A percentile compares a stretch with the other conserved stretches of the same genome.
Conservation (phyloP, 2,888 invertebrate genomes). For the Pachliopta kotzebuea region DNA sequence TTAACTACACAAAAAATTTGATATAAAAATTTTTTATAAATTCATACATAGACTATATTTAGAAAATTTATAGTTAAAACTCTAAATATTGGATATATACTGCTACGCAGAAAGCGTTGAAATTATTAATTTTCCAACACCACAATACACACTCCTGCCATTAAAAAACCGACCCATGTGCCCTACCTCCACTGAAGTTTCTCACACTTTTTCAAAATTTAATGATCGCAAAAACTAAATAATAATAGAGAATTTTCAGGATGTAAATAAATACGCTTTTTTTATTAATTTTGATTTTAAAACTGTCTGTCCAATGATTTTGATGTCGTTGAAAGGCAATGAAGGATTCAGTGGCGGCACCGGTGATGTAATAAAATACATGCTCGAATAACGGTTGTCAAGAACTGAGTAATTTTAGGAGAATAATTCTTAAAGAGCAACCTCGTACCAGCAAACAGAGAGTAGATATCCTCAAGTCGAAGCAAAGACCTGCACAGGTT, state of each 20-base stretch:
- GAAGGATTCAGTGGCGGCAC: neutral
- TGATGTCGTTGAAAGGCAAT: too few relatives aligned
- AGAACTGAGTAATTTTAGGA: neutral
- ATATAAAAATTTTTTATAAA: too few relatives aligned
- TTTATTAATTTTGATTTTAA: too few relatives aligned
- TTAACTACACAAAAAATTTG: neutral
- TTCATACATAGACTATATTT: too few relatives aligned
- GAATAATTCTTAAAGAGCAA: neutral
- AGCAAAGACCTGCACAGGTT: neutral
- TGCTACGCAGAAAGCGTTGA: neutral
- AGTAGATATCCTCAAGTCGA: constrained; percentile 3
- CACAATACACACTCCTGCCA: neutral
- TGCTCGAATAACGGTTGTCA: neutral
- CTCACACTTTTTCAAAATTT: neutral
- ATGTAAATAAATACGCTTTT: too few relatives aligned
- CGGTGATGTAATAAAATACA: neutral
- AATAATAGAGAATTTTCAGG: too few relatives aligned
- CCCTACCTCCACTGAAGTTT: neutral
- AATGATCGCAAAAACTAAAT: too few relatives aligned
- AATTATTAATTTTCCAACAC: neutral
- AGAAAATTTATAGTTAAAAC: too few relatives aligned
- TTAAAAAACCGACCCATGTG: neutral
- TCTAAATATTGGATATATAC: neutral
- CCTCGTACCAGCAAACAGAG: constrained; percentile 1
- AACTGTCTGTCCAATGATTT: too few relatives aligned